These are phyloP conservation scores for Paraescarpia echinospica DNA, from an alignment of 1,140 invertebrate genomes.

Conservation along the genomic window DNA sequence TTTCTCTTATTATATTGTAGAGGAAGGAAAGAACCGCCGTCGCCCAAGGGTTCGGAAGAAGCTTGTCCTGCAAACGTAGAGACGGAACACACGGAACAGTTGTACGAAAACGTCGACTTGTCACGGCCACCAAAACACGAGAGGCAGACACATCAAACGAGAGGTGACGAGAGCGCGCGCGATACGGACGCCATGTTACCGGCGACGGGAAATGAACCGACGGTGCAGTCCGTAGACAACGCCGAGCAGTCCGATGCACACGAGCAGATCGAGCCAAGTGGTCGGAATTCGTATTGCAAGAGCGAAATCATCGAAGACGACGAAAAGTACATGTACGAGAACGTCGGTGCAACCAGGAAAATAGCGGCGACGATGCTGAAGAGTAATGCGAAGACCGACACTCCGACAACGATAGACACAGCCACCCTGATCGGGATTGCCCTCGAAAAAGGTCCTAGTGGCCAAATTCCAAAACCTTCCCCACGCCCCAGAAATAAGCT, in stretches of 20 bases:
- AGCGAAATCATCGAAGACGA: background rate
- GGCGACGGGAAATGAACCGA: no score
- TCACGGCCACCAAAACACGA: background rate
- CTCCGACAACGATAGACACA: background rate
- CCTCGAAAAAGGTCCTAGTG: background rate
- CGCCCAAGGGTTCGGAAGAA: background rate
- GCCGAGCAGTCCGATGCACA: background rate
- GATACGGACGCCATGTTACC: background rate
- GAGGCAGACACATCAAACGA: background rate
- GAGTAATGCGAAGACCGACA: background rate
- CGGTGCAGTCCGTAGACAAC: no score
- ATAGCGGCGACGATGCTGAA: background rate
- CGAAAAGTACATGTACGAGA: background rate
- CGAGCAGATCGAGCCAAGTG: background rate
- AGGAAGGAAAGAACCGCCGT: background rate
- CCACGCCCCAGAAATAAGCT: background rate
- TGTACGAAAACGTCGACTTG: background rate
- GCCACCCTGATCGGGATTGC: no score
- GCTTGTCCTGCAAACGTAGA: background rate
- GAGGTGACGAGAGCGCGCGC: background rate
- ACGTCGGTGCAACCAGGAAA: background rate
- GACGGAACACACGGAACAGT: background rate
- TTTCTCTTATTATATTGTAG: background rate
- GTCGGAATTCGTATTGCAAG: background rate
- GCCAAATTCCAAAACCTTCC: background rate